These are phyloP conservation scores for Pseudochromis fuscus DNA, from an alignment of 2,797 vertebrate species.

Conservation along the genomic window DNA sequence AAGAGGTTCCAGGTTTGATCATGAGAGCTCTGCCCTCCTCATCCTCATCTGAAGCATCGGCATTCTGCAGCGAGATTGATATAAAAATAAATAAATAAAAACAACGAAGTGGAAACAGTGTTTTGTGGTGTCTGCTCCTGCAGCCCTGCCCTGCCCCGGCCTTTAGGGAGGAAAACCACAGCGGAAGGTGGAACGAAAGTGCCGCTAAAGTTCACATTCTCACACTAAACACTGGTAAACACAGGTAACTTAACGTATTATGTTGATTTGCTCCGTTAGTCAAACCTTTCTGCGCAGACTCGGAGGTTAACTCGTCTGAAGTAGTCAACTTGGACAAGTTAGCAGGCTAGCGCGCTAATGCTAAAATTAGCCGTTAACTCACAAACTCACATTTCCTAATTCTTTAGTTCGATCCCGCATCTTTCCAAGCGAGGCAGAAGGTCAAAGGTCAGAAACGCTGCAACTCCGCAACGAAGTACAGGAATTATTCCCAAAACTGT, in stretches of 20 bases:
- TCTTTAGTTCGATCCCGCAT: constrained; percentile 88
- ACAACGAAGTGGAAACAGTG: neutral
- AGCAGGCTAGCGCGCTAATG: constrained; percentile 54
- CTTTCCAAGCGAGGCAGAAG: constrained; percentile 17
- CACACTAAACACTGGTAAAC: accelerated
- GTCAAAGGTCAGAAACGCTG: neutral
- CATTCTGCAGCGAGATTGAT: constrained; percentile 53
- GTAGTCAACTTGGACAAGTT: constrained; percentile 27
- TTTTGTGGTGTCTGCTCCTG: neutral
- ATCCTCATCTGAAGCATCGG: constrained; percentile 82
- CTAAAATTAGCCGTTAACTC: constrained; percentile 57
- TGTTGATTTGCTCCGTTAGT: accelerated
- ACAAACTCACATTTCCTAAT: constrained; percentile 83
- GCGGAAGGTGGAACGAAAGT: constrained; percentile 54
- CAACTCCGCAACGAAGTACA: neutral
- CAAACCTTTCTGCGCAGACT: neutral
- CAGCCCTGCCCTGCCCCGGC: constrained; percentile 48
- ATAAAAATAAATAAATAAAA: neutral
- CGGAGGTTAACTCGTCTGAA: no score
- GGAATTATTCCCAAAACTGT: neutral
- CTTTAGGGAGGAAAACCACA: constrained; percentile 14
- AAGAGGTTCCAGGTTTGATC: constrained; percentile 72
- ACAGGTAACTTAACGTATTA: accelerated
- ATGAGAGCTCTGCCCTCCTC: constrained; percentile 80
- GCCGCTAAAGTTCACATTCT: neutral